Evolutionary conservation across 2,888 invertebrate species (phyloP), one percentile per base, ranked within the genome.

Genomic region (Choreutis nemorana): DNA sequence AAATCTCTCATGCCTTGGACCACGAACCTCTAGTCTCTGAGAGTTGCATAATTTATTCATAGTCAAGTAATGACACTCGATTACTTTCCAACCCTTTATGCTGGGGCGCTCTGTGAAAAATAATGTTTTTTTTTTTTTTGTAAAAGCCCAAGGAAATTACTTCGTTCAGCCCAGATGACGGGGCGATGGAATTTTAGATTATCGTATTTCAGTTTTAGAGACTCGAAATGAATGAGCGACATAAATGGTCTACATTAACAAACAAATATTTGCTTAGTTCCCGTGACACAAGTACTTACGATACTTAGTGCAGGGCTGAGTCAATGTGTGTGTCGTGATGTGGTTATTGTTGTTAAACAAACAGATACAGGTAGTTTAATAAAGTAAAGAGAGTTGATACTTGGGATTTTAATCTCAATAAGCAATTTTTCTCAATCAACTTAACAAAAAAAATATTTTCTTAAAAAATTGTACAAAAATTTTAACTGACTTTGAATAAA

Each of bases 21-120:
- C 53, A 42, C 33, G n/a, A n/a, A 30, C 16, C 28, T 42, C 49
- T 52, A 53, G n/a, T 47, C n/a, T 50, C 56, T 51, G 55, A 56
- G 48, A 59, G 59, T 66, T 60, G 55, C 52, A 63, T 75, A 77
- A 77, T 75, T 75, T 77, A 77, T 77, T 75, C 77, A 75, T 77
- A 77, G 77, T 67, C 71, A 51, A 63, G 68, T 77, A 75, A 73
- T 77, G 77, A 75, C 72, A 77, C 75, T 73, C 77, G 75, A 77
- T 77, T 73, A 75, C 70, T 71, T 66, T 54, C 57, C 61, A 72
- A 70, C 73, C 75, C 72, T 72, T 73, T 66, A 60, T 60, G 54
- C 45, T 42, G 59, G 45, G 48, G 57, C 54, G 44, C 41, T 54
- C 48, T 57, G 64, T 56, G 55, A 65, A 70, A 65, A 61, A 56